phyloP scores from a whole-genome alignment of 2,113 vertebrate genomes.

The Trematocara marginatum region DNA sequence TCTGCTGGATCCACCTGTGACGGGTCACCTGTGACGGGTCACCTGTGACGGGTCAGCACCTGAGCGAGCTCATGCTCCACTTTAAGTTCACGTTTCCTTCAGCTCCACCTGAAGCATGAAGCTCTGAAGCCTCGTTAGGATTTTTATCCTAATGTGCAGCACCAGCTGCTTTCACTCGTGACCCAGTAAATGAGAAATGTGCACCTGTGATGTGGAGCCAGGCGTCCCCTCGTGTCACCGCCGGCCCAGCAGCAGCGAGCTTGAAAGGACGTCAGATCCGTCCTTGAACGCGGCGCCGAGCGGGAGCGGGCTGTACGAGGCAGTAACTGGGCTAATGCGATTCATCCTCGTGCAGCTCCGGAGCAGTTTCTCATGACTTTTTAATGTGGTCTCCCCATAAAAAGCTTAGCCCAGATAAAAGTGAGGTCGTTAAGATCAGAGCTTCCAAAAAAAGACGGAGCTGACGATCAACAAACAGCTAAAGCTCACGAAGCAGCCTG shows the following conservation, averaged over 20 bases:
- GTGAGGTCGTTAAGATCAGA: slow-evolving; percentile 4
- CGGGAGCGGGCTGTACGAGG: background rate
- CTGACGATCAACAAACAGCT: background rate
- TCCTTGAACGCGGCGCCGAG: background rate
- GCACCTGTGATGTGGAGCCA: background rate
- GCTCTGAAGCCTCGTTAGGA: background rate
- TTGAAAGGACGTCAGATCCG: background rate
- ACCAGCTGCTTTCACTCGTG: background rate
- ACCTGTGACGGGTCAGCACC: background rate
- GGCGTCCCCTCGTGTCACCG: background rate
- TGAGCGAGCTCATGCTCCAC: background rate
- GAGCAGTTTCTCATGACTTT: background rate
- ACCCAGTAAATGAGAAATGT: background rate
- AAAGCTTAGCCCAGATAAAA: slow-evolving; percentile 16
- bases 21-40: no score
- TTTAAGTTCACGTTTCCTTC: background rate
- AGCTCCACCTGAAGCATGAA: background rate
- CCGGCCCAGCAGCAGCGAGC: background rate
- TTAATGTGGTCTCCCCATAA: slow-evolving; percentile 17
- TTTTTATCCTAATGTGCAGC: background rate
- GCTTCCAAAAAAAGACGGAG: background rate
- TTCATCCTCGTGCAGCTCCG: background rate
- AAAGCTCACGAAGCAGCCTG: background rate
- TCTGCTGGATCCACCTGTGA: background rate
- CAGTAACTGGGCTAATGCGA: slow-evolving; percentile 5